A percentile compares a stretch with the other conserved stretches of the same genome.
These are phyloP conservation scores for Coptotermes formosanus DNA, from an alignment of 1,140 invertebrate genomes.

Conservation along the genomic window DNA sequence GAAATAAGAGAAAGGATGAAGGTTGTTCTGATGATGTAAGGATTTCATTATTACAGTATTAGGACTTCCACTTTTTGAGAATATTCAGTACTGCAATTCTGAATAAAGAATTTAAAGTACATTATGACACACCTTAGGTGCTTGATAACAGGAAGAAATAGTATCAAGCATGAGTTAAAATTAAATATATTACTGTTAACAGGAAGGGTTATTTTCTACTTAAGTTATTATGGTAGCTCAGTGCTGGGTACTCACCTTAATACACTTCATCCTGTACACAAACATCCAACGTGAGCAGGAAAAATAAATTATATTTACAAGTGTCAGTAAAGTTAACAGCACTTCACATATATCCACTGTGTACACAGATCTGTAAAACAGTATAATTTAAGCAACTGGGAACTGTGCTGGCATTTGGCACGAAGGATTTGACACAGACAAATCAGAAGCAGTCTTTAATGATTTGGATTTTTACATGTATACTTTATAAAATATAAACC, in stretches of 20 bases:
- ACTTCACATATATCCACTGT: not conserved
- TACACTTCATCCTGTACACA: constrained; percentile 3
- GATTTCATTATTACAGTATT: not conserved
- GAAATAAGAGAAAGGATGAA: not conserved
- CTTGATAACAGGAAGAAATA: constrained; percentile 7
- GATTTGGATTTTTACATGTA: no score
- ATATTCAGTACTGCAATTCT: not conserved
- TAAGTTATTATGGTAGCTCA: not conserved
- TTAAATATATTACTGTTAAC: not conserved
- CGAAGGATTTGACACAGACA: not conserved
- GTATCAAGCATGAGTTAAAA: not conserved
- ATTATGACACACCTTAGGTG: not conserved
- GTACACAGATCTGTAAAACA: not conserved
- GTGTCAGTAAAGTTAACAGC: not conserved
- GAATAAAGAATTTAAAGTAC: not conserved
- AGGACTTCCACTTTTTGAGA: not conserved
- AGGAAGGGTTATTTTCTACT: no score
- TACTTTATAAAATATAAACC: no score
- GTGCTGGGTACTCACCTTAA: not conserved
- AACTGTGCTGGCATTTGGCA: not conserved
- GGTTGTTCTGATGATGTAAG: not conserved
- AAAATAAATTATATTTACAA: not conserved
- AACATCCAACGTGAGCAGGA: constrained; percentile 1
- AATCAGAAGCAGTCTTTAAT: no score
- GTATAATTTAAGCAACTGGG: not conserved